Base-by-base conservation (phyloP, 64 coral and sea anemone genomes). In the Pocillopora verrucosa region DNA sequence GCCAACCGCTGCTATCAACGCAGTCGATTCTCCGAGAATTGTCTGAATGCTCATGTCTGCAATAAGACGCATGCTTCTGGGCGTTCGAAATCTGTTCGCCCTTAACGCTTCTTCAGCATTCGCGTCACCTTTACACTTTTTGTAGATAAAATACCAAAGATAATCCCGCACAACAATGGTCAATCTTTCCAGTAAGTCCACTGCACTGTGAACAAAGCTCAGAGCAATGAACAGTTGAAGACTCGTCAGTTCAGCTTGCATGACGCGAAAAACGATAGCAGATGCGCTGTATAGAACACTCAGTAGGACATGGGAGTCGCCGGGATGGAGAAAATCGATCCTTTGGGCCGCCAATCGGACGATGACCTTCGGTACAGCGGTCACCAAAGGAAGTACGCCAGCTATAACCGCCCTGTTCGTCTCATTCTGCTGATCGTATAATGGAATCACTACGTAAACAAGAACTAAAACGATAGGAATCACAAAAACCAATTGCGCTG, bases 21-120 rank as follows among this genome's bases (percentile, higher is more conserved):
- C 80, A 56, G 94, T 96, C 30, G 76, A 89, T 56, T 96, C 94
- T n/a, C 86, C 76, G 25, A 96, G 75, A 38, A 90, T 87, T 51
- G 93, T 93, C 68, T 93, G 90, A 75, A 93, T 86, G 63, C 94
- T 90, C 19, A 96, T 69, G 72, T 93, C 94, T 10, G 94, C 94
- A 9, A 96, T 77, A 34, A 96, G 86, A 59, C 94, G 75, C 58
- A 86, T 92, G 87, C 90, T 93, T 73, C 91, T 73, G 36, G 94
- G 91, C 13, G 80, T 89, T 16, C 88, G 86, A 64, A 91, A 93
- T 60, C 86, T 89, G 26, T 51, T 45, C 10, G 79, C 80, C 13
- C 58, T 80, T 3, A 86, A 78, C 1, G 41, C 41, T 37, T 58
- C 13, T 10, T n/a, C 17, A 41, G 41, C 37, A 36, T 89, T 59